Base-by-base conservation (phyloP, 2,113 vertebrate species). In the Donacobius atricapilla region DNA sequence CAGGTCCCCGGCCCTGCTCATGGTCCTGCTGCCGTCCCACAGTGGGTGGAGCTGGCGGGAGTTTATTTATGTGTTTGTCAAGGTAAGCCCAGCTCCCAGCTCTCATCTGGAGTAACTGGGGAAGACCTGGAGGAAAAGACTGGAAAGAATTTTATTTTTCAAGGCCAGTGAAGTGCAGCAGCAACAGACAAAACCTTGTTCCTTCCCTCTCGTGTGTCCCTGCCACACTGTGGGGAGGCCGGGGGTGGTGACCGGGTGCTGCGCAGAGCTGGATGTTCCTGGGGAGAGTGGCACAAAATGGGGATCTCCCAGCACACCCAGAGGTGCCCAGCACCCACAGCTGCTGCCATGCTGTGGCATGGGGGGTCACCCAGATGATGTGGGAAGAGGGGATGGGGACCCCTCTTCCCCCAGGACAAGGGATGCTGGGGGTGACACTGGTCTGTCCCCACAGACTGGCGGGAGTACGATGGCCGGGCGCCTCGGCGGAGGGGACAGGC, bases 401-500 rank as follows among this genome's bases (percentile, higher is more conserved):
- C 39, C 51, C 19, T 23, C 31, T 30, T 56, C 8, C 22, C 16
- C 23, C 48, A n/a, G 37, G 60, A 25, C 10, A 5, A 6, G 21
- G 51, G 28, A 25, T 65, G 64, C 57, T 1, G 2, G 42, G 30
- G 27, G 15, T 93, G 83, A 93, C 11, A 10, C 61, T 39, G 37
- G 1, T 39, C 21, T 85, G 40, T 94, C 60, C 33, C 72, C 70
- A 8, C 97, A 99, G 99, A 98, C 96, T 99, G 99, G 99, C 97
- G 98, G 68, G 98, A 99, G 72, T 97, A 98, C 0, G 98, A 99
- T 0, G 98, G 98, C 21, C 97, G 98, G 6, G 95, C 97, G 3
- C 98, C 98, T 0, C 97, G 98, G 42, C 97, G 98, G 53, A 97
- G 97, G 86, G 98, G 98, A 60, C 98, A 99, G 94, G 98, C 98